Evolutionary conservation across 2,888 invertebrate genomes (phyloP), one percentile per base, ranked within the genome.

Genomic region (Erpobdella octoculata): DNA sequence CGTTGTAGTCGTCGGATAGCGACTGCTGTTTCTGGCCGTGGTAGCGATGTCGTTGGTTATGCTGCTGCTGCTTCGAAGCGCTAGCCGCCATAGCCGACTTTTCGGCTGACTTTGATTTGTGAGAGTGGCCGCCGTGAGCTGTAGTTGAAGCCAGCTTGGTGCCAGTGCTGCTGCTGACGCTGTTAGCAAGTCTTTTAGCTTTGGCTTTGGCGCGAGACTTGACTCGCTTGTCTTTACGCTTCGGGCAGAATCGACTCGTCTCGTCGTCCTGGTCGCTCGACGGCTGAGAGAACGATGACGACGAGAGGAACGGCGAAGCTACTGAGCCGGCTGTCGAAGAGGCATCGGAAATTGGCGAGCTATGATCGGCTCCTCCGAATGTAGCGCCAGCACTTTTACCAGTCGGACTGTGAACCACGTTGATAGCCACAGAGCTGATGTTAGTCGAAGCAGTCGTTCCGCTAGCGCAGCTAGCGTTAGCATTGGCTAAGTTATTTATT

Each of bases 361-460:
- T n/a, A 25, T 28, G 21, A 28, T 53, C 53, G n/a, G 21, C 53
- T n/a, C 28, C 53, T n/a, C 18, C 12, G 8, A 1, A 8, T 1
- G n/a, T 1, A 28, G 53, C 53, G 2, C 46, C 46, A 46, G 46
- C 46, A 46, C 21, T 28, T 15, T 53, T 53, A 15, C 59, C 21
- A 18, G 70, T 70, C 70, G 70, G 70, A 62, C 70, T 70, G 70
- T 70, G 62, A 62, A 37, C 31, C 6, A 62, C 70, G 3, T 48
- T 37, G 21, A n/a, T 25, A n/a, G 33, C 38, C 15, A 62, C 28
- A 4, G 58, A 58, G 28, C n/a, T 38, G 62, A 37, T 28, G n/a
- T 61, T 58, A 31, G 61, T 35, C 38, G 28, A 59, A 2, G 12
- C 62, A 38, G 70, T 62, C 28, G 25, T 48, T 37, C 59, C 59